Conservation (phyloP, 2,797 vertebrate genomes). For the Ceryle rudis region DNA sequence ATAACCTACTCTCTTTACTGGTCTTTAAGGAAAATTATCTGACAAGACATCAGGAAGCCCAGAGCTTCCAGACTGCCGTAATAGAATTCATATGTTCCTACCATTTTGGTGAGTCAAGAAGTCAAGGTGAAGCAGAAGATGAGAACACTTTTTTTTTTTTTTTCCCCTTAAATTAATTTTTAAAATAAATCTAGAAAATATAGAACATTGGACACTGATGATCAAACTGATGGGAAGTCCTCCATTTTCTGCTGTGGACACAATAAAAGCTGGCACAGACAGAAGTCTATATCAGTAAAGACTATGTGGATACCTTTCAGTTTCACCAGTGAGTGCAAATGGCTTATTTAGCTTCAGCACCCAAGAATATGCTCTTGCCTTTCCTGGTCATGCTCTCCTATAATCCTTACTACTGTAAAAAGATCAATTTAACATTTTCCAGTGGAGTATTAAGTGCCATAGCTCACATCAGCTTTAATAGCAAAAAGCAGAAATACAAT, state of each 20-base stretch:
- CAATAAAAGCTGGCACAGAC: neutral
- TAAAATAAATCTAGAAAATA: neutral
- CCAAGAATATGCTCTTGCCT: neutral
- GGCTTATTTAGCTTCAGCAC: neutral
- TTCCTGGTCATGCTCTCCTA: neutral
- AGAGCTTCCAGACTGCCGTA: neutral
- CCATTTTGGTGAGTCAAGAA: neutral
- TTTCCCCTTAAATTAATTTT: neutral
- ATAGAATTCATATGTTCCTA: neutral
- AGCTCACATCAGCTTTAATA: neutral
- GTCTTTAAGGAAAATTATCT: neutral
- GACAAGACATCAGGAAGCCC: neutral
- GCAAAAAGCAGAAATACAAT: neutral
- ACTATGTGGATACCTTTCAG: neutral
- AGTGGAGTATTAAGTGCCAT: neutral
- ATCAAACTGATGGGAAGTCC: neutral
- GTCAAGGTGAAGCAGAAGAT: no score
- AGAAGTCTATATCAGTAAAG: neutral
- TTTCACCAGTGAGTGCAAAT: neutral
- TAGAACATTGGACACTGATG: neutral
- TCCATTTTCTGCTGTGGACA: neutral
- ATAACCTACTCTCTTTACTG: neutral
- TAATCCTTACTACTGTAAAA: neutral
- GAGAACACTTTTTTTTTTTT: neutral
- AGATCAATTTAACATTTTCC: neutral